Evolutionary conservation across 1,140 invertebrate species (phyloP).

Genomic region (Drosophila watanabei): DNA sequence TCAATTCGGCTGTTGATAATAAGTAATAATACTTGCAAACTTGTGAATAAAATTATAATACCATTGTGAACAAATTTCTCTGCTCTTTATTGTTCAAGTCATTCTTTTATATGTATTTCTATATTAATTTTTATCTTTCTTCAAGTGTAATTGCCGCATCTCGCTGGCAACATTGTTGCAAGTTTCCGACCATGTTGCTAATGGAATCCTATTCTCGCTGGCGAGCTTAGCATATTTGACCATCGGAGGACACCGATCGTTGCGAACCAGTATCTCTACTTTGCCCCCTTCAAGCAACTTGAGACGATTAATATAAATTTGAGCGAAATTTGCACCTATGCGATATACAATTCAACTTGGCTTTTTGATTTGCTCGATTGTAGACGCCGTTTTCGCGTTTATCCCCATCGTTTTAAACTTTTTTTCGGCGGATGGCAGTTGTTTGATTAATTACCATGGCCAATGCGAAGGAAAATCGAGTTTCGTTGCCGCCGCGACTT

Average conservation of each 20-base stretch:
- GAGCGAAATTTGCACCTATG: slow-evolving; percentile 54
- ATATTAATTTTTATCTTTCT: background rate
- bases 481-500: slow-evolving; percentile 19
- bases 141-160: slow-evolving; percentile 7
- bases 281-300: slow-evolving; percentile 15
- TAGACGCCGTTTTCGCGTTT: slow-evolving; percentile 19
- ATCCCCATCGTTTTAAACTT: slow-evolving; percentile 19
- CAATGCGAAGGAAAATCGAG: slow-evolving; percentile 58
- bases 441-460: slow-evolving; percentile 72
- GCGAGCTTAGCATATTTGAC: slow-evolving; percentile 63
- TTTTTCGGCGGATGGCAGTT: slow-evolving; percentile 59
- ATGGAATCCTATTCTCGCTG: slow-evolving; percentile 36
- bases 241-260: slow-evolving; percentile 14
- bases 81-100: no score
- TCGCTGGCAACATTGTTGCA: slow-evolving; percentile 62
- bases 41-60: no score
- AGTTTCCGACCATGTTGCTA: slow-evolving; percentile 31
- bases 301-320: slow-evolving; percentile 66
- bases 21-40: no score
- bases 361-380: slow-evolving; percentile 24
- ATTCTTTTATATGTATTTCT: no score
- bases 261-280: slow-evolving; percentile 49
- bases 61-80: no score
- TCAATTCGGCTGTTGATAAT: no score
- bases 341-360: slow-evolving; percentile 39